Evolutionary conservation across 2,113 vertebrate species (phyloP).

Genomic region (Misgurnus mizolepis): DNA sequence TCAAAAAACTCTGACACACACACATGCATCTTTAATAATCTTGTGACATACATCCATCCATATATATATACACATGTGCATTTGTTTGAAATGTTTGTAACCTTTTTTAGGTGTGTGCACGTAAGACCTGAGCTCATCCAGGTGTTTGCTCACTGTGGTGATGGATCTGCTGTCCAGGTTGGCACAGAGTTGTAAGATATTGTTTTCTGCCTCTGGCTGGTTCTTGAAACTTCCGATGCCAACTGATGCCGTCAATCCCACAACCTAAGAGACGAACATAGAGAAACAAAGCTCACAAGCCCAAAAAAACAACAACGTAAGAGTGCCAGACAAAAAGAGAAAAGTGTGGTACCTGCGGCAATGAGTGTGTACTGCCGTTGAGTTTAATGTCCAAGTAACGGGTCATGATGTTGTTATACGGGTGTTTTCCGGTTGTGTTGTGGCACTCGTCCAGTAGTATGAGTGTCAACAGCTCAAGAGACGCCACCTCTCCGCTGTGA

Average conservation of each 20-base stretch:
- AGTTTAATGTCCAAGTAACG: constrained; percentile 78
- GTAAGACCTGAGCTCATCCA: constrained; percentile 68
- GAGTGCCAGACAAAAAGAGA: background rate
- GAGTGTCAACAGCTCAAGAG: constrained; percentile 76
- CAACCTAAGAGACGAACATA: constrained; percentile 62
- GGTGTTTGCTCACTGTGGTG: constrained; percentile 74
- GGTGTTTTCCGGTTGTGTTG: constrained; percentile 78
- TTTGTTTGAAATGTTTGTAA: constrained; percentile 52
- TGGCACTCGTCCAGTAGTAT: constrained; percentile 86
- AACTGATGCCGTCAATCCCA: constrained; percentile 81
- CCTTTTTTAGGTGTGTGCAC: constrained; percentile 72
- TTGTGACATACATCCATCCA: background rate
- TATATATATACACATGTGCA: background rate
- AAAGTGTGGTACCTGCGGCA: constrained; percentile 34
- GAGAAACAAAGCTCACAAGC: background rate
- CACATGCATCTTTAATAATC: background rate
- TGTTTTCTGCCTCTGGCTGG: constrained; percentile 49
- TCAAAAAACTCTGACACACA: constrained; percentile 65
- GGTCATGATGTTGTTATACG: constrained; percentile 80
- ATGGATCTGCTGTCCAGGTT: constrained; percentile 73
- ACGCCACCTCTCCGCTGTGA: constrained; percentile 58
- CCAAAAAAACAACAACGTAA: background rate
- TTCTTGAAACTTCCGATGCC: constrained; percentile 73
- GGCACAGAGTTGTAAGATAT: constrained; percentile 77
- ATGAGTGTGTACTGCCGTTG: constrained; percentile 40